phyloP scores from a whole-genome alignment of 2,888 invertebrate genomes.

The Lypha dubia region DNA sequence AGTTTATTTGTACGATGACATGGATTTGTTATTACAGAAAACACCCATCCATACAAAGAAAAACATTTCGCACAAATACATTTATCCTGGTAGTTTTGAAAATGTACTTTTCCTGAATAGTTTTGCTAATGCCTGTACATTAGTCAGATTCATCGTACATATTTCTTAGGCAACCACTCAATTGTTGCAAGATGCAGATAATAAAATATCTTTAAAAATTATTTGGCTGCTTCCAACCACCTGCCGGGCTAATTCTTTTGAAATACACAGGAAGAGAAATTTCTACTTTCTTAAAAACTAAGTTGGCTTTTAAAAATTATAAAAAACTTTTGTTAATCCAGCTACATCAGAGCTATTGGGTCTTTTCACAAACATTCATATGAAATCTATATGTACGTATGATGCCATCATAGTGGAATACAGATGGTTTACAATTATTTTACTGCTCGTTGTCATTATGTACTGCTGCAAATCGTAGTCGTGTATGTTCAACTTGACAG shows the following conservation, averaged over 20 bases:
- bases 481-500: conserved; percentile 45
- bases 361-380: not conserved
- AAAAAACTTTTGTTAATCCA: not conserved
- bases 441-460: conserved; percentile 45
- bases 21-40: conserved; percentile 58
- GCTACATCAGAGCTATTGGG: not conserved
- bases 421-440: conserved; percentile 67
- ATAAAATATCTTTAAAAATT: too few relatives aligned
- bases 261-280: too few relatives aligned
- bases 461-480: conserved; percentile 23
- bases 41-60: not conserved
- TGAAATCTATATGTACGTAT: not conserved
- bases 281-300: not conserved
- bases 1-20: conserved; percentile 62
- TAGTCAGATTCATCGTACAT: not conserved
- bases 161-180: too few relatives aligned
- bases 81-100: not conserved
- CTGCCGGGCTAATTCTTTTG: too few relatives aligned
- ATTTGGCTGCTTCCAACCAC: too few relatives aligned
- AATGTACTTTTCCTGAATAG: not conserved
- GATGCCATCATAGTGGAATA: conserved; percentile 9
- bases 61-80: not conserved
- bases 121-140: not conserved
- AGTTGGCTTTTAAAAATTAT: not conserved
- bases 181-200: too few relatives aligned